Percentiles rank a stretch among this genome's conserved stretches.
Conservation (phyloP, 2,888 invertebrate species). For the Sphaeridia pumilis region DNA sequence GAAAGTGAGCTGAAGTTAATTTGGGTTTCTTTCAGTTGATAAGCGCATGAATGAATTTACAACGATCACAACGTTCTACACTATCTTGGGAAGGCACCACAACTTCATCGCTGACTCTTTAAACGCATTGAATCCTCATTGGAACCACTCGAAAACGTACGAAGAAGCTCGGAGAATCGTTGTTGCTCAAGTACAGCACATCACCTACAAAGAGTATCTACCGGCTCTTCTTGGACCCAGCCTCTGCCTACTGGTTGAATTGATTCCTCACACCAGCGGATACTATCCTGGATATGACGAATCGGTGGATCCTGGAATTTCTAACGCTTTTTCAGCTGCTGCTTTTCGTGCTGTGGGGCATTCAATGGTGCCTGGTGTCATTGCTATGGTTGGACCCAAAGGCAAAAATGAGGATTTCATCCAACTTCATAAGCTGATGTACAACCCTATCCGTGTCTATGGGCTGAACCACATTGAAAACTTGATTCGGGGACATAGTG, state of each 20-base stretch:
- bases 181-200: slow-evolving; percentile 73
- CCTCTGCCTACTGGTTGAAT: slow-evolving; percentile 10
- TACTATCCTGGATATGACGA: slow-evolving; percentile 51
- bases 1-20: too few species aligned
- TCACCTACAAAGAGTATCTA: slow-evolving; percentile 70
- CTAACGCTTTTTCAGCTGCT: slow-evolving; percentile 6
- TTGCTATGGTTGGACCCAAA: slow-evolving; percentile 52
- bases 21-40: slow-evolving; percentile 7
- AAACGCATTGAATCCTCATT: slow-evolving; percentile 53
- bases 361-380: slow-evolving; percentile 50
- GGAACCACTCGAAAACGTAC: slow-evolving; percentile 66
- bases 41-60: slow-evolving; percentile 50
- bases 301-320: slow-evolving; percentile 49
- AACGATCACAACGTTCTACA: slow-evolving; percentile 71
- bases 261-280: slow-evolving; percentile 29
- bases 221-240: slow-evolving; percentile 51
- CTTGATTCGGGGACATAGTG: slow-evolving; percentile 54
- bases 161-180: slow-evolving; percentile 68
- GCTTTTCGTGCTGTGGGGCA: slow-evolving; percentile 40
- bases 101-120: slow-evolving; percentile 58
- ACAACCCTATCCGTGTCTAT: slow-evolving; percentile 66
- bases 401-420: slow-evolving; percentile 48
- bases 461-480: slow-evolving; percentile 49
- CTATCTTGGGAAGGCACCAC: slow-evolving; percentile 75
- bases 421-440: slow-evolving; percentile 65